Base-by-base conservation (phyloP, 2,888 invertebrate genomes). In the Amiota communis region DNA sequence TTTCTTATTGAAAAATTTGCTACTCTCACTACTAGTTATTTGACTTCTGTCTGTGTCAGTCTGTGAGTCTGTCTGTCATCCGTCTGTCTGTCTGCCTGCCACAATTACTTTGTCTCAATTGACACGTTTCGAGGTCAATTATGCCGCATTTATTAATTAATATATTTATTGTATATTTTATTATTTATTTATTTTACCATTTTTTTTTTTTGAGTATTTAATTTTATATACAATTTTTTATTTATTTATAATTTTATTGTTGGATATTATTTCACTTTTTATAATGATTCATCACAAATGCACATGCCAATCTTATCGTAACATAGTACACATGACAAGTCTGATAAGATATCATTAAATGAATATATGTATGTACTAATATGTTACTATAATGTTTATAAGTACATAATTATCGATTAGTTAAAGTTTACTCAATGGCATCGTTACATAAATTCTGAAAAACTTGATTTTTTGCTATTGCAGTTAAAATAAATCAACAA, bases 291-390 rank as follows among this genome's bases (percentile, higher is more conserved):
- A 36, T 4, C 6, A 36, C 8, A 3, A n/a, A n/a, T 53, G 12
- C 13, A 36, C n/a, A 36, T 36, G 46, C 11, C 63, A 63, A 63
- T 63, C 63, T 63, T 13, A 63, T 63, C 63, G 63, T 11, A 36
- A 36, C 17, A 11, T 63, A 36, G 12, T 53, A n/a, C 12, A 53
- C 53, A 53, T n/a, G 4, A 53, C 36, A n/a, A 12, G 53, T n/a
- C 53, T 3, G 53, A 53, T 53, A 53, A 53, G 53, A 63, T 36
- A 63, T 63, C n/a, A 13, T 6, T 63, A 36, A 13, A 13, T 46
- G 36, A 36, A 36, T 46, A 36, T 23, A n/a, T 63, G 46, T 36
- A 13, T 63, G 17, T 15, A 53, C 12, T n/a, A 1, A 56, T 63
- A 63, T 36, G n/a, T 53, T 53, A 4, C 12, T n/a, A n/a, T 53